Evolutionary conservation across 2,888 invertebrate genomes (phyloP), one percentile per base, ranked within the genome.

Genomic region (Theretra japonica): DNA sequence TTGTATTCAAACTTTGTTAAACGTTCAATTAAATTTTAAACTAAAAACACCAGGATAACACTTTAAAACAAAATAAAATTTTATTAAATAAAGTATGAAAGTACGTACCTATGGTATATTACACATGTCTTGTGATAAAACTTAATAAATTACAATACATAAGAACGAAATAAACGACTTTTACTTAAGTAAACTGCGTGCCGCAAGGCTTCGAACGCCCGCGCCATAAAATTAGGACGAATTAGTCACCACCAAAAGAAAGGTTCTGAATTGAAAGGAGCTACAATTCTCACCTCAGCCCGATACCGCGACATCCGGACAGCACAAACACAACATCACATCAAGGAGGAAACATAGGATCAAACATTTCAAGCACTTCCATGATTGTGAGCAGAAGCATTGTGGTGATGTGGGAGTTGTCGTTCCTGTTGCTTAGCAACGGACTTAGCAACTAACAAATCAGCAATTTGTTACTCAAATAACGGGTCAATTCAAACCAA

Each of bases 391-490:
- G 75, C 77, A 77, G 75, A 78, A 75, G 75, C 82, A 84, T 82
- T 79, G 77, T 80, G 76, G 28, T 59, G 73, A 75, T 41, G 76
- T 69, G 68, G 75, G 73, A 85, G 87, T 88, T 88, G 88, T 86
- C 80, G 83, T 80, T 75, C 70, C 62, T 65, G 93, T 92, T 86
- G 88, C 91, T 80, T 82, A 76, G 91, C 84, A 86, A 91, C 90
- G 41, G 70, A 74, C 75, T 72, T 73, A 70, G 23, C 33, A 41
- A 68, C 50, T 50, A 21, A 65, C 59, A 71, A 71, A 71, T 41
- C 68, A 57, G 57, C 69, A 17, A 11, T 41, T 41, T 15, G 41
- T 41, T 11, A 41, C 11, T 53, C 19, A 53, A 17, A 19, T 8
- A 19, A n/a, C 53, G 53, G 53, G 6, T 41, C 4, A 19, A 53